Evolutionary conservation across 2,888 invertebrate genomes (phyloP).

Genomic region (Eilema caniola): DNA sequence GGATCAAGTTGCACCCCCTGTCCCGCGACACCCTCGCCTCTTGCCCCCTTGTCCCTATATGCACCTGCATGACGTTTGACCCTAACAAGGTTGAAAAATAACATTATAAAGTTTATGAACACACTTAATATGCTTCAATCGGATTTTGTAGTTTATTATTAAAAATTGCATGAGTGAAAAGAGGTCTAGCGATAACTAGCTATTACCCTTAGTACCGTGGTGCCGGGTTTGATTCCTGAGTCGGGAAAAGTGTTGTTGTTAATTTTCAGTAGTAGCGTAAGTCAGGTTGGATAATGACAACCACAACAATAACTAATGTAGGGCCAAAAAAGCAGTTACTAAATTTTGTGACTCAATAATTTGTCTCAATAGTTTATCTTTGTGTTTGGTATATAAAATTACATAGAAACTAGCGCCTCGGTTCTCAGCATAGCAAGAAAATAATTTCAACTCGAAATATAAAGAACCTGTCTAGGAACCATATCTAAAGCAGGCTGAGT

Average conservation of each 20-base stretch:
- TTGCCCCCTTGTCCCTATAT: conserved; percentile 21
- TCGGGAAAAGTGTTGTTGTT: background rate
- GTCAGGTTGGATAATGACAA: no score
- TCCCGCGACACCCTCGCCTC: conserved; percentile 22
- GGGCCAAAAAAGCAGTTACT: no score
- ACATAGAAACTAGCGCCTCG: no score
- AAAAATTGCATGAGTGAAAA: background rate
- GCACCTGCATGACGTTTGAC: conserved; percentile 52
- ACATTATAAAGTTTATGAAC: conserved; percentile 18
- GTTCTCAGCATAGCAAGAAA: no score
- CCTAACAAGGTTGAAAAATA: conserved; percentile 55
- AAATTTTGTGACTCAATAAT: no score
- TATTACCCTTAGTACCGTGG: background rate
- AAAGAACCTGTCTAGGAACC: no score
- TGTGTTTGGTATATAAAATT: no score
- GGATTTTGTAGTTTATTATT: background rate
- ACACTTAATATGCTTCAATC: conserved; percentile 13
- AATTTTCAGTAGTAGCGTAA: no score
- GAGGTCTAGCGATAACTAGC: background rate
- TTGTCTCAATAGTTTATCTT: no score
- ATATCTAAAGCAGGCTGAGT: no score
- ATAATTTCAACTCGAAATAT: no score
- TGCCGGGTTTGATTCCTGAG: background rate
- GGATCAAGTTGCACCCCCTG: conserved; percentile 62
- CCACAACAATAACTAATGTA: no score